Conservation (phyloP, 92 coral and sea anemone genomes). For the Porites cylindrica region DNA sequence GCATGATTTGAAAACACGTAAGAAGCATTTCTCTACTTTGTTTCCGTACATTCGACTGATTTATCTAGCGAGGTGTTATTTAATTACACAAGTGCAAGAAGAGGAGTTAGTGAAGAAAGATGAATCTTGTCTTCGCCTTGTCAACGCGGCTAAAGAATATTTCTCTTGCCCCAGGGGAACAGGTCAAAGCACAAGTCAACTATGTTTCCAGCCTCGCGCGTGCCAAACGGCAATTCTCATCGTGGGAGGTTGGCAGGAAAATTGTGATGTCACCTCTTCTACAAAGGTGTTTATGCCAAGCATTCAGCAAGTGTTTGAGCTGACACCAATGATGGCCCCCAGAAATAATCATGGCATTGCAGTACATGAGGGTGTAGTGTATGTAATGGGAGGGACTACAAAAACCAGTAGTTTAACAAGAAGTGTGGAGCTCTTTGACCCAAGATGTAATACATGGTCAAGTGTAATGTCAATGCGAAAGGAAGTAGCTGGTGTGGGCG, state of each 20-base stretch:
- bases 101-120: slow-evolving; percentile 71
- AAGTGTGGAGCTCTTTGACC: slow-evolving; percentile 86
- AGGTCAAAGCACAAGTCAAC: slow-evolving; percentile 9
- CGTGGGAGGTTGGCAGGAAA: slow-evolving; percentile 80
- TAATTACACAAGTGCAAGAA: slow-evolving; percentile 73
- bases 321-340: slow-evolving; percentile 75
- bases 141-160: slow-evolving; percentile 68
- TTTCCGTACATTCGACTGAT: slow-evolving; percentile 78
- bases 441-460: slow-evolving; percentile 85
- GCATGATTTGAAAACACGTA: slow-evolving; percentile 67
- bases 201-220: slow-evolving; percentile 66
- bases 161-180: slow-evolving; percentile 60
- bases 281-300: slow-evolving; percentile 75
- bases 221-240: slow-evolving; percentile 79
- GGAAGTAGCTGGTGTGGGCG: slow-evolving; percentile 84
- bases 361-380: slow-evolving; percentile 73
- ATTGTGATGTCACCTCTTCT: slow-evolving; percentile 62
- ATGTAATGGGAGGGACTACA: slow-evolving; percentile 80
- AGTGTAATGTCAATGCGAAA: slow-evolving; percentile 71
- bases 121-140: slow-evolving; percentile 60
- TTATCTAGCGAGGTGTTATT: slow-evolving; percentile 81
- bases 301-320: slow-evolving; percentile 56
- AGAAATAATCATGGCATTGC: slow-evolving; percentile 84
- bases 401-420: slow-evolving; percentile 72
- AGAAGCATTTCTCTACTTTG: slow-evolving; percentile 75